Evolutionary conservation across 37 sponge, comb jelly and placozoan genomes (phyloP).

Genomic region (Diacarnus erythraeanus): DNA sequence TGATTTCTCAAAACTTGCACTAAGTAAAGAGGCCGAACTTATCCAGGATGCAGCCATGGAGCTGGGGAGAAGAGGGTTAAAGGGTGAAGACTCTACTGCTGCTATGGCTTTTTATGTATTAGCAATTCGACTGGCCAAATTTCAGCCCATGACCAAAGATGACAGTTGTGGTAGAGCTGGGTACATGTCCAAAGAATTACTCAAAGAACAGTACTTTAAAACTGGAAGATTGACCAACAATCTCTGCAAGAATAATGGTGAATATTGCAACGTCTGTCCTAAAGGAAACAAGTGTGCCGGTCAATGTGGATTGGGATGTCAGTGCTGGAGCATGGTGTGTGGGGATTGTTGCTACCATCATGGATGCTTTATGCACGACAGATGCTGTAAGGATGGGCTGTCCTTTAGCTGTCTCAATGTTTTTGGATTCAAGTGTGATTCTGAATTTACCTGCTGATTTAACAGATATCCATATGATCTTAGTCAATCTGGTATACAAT

Average conservation of each 20-base stretch:
- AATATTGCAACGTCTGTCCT: background rate
- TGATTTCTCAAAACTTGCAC: background rate
- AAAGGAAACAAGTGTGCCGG: conserved; percentile 53
- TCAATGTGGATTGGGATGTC: conserved; percentile 63
- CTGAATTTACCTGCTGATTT: background rate
- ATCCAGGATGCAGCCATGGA: background rate
- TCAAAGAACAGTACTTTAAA: too few relatives aligned
- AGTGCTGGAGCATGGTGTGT: conserved; percentile 82
- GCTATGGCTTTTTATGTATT: background rate
- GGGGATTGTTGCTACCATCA: conserved; percentile 80
- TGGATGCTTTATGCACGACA: conserved; percentile 76
- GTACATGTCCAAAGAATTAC: too few relatives aligned
- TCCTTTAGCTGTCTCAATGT: conserved; percentile 46
- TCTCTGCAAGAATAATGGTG: background rate
- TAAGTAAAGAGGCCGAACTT: background rate
- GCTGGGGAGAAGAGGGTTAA: background rate
- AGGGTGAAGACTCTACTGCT: background rate
- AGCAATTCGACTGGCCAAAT: background rate
- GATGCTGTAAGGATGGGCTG: conserved; percentile 52
- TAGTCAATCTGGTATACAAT: too few relatives aligned
- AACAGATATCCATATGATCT: too few relatives aligned
- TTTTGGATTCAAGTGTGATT: conserved; percentile 52
- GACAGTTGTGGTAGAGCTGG: too few relatives aligned
- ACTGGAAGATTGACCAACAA: too few relatives aligned
- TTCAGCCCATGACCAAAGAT: background rate